These are phyloP conservation scores for Lagopus muta DNA, from an alignment of 2,113 vertebrate genomes.

Conservation along the genomic window DNA sequence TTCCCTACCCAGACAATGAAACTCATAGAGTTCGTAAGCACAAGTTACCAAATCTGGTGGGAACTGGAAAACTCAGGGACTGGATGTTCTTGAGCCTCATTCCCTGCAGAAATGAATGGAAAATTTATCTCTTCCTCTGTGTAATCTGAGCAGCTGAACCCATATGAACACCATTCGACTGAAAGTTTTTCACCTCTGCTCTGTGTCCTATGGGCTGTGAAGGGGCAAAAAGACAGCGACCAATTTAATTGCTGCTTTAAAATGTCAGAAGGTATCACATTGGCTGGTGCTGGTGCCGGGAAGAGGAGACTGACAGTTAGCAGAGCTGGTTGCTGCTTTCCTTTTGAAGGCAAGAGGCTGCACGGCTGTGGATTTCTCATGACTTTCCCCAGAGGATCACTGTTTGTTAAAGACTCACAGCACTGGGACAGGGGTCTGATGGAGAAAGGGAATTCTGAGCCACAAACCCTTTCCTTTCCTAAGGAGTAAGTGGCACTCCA, in stretches of 20 bases:
- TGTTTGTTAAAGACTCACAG: not conserved
- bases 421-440: not conserved
- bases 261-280: not conserved
- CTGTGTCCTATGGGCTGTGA: not conserved
- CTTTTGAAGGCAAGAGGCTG: not conserved
- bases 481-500: not conserved
- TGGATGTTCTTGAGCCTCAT: accelerated
- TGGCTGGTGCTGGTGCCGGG: not conserved
- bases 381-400: not conserved
- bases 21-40: not conserved
- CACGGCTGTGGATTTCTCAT: not conserved
- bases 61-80: not conserved
- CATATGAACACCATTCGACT: not conserved
- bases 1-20: not conserved
- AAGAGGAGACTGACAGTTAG: not conserved
- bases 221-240: accelerated
- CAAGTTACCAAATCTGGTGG: not conserved
- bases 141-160: not conserved
- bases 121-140: not conserved
- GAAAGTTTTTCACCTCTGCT: not conserved
- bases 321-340: not conserved
- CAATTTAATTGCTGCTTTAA: not conserved
- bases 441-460: not conserved
- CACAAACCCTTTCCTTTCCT: not conserved
- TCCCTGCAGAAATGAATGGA: not conserved